Percentiles rank a stretch among this genome's conserved stretches.
phyloP scores from a whole-genome alignment of 2,797 vertebrate species.

The Hemitrygon akajei region DNA sequence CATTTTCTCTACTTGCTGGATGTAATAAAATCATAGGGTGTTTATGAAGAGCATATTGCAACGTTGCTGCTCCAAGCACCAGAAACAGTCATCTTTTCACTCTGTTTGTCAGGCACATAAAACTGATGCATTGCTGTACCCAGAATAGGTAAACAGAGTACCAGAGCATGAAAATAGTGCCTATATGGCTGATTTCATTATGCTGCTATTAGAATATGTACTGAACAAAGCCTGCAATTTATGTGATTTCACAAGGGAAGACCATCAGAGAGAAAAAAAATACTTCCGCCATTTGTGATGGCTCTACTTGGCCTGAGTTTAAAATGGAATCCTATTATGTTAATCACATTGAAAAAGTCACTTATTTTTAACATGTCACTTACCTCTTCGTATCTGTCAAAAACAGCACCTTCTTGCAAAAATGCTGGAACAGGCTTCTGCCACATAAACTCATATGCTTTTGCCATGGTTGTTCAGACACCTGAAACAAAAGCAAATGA shows the following conservation, averaged over 20 bases:
- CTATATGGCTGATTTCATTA: background rate
- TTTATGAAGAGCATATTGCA: background rate
- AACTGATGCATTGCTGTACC: background rate
- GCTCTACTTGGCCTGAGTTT: background rate
- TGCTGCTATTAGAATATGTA: background rate
- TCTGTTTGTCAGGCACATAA: background rate
- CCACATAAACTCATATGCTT: slow-evolving; percentile 98
- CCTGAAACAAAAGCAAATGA: slow-evolving; percentile 54
- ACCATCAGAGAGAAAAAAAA: background rate
- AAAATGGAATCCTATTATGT: background rate
- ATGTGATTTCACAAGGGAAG: background rate
- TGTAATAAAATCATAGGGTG: background rate
- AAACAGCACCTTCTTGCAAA: slow-evolving; percentile 86
- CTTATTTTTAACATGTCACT: slow-evolving; percentile 48
- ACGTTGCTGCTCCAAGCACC: background rate
- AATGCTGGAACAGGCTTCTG: slow-evolving; percentile 88
- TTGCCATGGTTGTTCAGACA: slow-evolving; percentile 81
- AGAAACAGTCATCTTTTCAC: background rate
- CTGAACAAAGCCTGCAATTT: background rate
- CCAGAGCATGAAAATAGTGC: background rate
- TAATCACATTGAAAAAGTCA: background rate
- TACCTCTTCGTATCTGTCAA: slow-evolving; percentile 97
- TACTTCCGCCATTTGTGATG: background rate
- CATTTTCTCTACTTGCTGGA: background rate
- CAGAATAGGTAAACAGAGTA: background rate